Evolutionary conservation across 1,140 invertebrate species (phyloP).

Genomic region (Tetramorium parvispinum): DNA sequence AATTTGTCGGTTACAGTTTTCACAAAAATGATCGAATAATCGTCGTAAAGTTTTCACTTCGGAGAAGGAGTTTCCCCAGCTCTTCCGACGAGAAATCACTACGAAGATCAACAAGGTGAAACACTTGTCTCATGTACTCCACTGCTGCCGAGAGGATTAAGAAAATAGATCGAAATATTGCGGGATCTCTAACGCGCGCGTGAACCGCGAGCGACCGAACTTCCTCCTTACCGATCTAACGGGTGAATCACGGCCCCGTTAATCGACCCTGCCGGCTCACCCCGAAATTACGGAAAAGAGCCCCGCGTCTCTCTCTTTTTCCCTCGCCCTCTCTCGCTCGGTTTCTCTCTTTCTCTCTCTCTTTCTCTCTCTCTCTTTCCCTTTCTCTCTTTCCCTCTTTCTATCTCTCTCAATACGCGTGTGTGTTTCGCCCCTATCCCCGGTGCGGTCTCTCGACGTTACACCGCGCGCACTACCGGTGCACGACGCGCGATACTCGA

Average conservation of each 20-base stretch:
- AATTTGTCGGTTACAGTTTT: conserved; percentile 1
- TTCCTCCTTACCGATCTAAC: conserved; percentile 61
- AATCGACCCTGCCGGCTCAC: conserved; percentile 60
- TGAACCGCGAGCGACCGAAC: conserved; percentile 31
- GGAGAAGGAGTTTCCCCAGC: background rate
- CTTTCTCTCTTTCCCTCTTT: conserved; percentile 26
- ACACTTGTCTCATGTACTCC: conserved; percentile 45
- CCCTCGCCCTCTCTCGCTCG: conserved; percentile 8
- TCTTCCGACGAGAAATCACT: conserved; percentile 36
- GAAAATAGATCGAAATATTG: conserved; percentile 36
- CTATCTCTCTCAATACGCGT: conserved; percentile 20
- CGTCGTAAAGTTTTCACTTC: conserved; percentile 12
- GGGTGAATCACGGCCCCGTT: conserved; percentile 60
- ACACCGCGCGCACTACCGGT: conserved; percentile 58
- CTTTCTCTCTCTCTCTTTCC: conserved; percentile 12
- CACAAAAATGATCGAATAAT: conserved; percentile 15
- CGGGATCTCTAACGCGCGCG: conserved; percentile 3
- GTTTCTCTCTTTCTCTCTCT: conserved; percentile 16
- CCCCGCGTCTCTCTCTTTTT: conserved; percentile 45
- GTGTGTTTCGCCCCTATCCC: conserved; percentile 67
- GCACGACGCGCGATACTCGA: conserved; percentile 62
- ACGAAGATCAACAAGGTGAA: conserved; percentile 42
- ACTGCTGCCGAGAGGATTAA: conserved; percentile 32
- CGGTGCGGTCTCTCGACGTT: conserved; percentile 61
- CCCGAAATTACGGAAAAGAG: conserved; percentile 63